Evolutionary conservation across 1,140 invertebrate species (phyloP).

Genomic region (Hypsibius dujardini): DNA sequence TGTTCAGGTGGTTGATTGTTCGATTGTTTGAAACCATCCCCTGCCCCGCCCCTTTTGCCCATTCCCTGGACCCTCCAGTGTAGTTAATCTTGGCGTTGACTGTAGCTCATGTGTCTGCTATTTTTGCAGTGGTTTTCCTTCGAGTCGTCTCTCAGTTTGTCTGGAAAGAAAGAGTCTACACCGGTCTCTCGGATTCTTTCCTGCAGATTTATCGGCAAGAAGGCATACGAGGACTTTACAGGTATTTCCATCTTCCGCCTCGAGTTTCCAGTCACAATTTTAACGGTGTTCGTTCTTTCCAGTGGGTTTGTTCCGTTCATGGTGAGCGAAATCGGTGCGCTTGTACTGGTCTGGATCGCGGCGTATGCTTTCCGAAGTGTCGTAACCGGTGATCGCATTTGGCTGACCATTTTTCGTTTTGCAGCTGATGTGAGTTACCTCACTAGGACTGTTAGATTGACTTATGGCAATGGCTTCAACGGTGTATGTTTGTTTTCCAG

Average conservation of each 20-base stretch:
- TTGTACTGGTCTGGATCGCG: not conserved
- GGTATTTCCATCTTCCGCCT: not conserved
- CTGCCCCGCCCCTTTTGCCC: too few relatives aligned
- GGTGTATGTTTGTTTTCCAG: constrained; percentile 1
- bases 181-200: not conserved
- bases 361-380: not conserved
- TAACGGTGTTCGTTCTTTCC: not conserved
- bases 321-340: not conserved
- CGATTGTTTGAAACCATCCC: too few relatives aligned
- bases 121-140: constrained; percentile 4
- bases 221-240: constrained; percentile 6
- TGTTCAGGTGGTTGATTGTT: too few relatives aligned
- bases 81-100: too few relatives aligned
- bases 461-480: not conserved
- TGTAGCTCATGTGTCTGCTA: too few relatives aligned
- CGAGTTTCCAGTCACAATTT: not conserved
- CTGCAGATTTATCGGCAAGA: not conserved
- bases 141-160: not conserved
- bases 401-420: constrained; percentile 3
- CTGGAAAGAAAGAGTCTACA: constrained; percentile 12
- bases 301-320: constrained; percentile 4
- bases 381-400: not conserved
- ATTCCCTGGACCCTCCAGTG: too few relatives aligned
- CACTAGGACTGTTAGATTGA: not conserved
- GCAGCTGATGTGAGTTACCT: not conserved